Conservation (phyloP, 2,888 invertebrate species). For the Drosophila suboccidentalis region DNA sequence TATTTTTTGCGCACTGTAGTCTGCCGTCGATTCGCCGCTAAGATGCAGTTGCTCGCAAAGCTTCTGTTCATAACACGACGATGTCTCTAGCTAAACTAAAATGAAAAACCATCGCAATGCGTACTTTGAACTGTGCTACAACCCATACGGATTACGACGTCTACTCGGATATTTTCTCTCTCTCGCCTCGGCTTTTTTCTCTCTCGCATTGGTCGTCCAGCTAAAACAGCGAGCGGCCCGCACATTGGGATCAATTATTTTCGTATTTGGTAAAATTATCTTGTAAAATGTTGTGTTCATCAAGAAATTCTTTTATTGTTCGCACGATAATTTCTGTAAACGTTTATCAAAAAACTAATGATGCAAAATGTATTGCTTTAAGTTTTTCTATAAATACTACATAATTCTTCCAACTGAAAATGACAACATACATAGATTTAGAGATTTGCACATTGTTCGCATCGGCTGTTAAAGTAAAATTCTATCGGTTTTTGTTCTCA, state of each 20-base stretch:
- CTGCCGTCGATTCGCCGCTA: conserved; percentile 62
- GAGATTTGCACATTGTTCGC: no score
- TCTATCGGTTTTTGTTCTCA: no score
- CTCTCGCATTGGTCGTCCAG: conserved; percentile 22
- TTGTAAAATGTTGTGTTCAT: no score
- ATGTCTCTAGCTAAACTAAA: conserved; percentile 83
- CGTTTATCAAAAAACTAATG: no score
- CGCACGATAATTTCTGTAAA: no score
- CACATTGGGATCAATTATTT: conserved; percentile 22
- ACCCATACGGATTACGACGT: conserved; percentile 41
- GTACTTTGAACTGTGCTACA: conserved; percentile 81
- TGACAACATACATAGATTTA: no score
- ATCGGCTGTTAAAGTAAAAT: no score
- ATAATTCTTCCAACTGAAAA: no score
- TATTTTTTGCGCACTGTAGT: conserved; percentile 69
- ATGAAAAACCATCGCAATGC: conserved; percentile 74
- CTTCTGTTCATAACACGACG: conserved; percentile 72
- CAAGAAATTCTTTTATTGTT: no score
- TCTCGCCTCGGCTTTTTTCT: conserved; percentile 3
- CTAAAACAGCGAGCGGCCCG: conserved; percentile 23
- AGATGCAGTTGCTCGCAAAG: conserved; percentile 52
- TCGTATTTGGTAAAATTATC: background rate
- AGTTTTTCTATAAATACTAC: no score
- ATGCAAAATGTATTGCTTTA: no score
- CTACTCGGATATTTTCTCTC: conserved; percentile 33